phyloP scores from a whole-genome alignment of 2,888 invertebrate genomes.

The Cremastinae sp. region DNA sequence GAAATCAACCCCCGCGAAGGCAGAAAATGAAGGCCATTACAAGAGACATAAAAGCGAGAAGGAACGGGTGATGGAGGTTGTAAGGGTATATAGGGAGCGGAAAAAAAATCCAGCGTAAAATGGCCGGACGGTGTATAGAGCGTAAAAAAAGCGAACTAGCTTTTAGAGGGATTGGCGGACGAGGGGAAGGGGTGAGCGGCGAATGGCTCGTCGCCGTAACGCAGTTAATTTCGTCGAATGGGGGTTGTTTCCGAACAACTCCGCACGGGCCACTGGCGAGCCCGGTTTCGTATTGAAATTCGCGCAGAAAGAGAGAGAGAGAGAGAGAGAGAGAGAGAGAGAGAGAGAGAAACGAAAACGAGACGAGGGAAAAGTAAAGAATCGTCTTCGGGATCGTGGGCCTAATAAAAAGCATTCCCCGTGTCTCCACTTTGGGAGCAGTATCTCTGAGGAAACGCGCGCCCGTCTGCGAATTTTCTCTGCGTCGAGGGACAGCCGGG shows the following conservation, averaged over 20 bases:
- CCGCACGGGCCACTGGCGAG: constrained; percentile 73
- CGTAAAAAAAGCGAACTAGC: constrained; percentile 74
- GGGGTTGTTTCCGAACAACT: constrained; percentile 72
- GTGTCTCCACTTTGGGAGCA: constrained; percentile 33
- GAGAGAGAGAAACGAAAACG: not conserved
- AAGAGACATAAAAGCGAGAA: constrained; percentile 40
- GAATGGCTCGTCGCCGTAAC: constrained; percentile 67
- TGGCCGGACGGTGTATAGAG: constrained; percentile 73
- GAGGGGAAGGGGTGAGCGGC: constrained; percentile 39
- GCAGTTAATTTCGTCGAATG: constrained; percentile 79
- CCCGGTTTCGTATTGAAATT: constrained; percentile 41
- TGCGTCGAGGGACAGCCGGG: constrained; percentile 75
- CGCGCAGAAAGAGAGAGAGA: constrained; percentile 3
- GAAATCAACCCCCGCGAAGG: not conserved
- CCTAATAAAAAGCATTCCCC: constrained; percentile 80
- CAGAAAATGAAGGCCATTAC: constrained; percentile 15
- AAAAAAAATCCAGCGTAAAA: constrained; percentile 75
- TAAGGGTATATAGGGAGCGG: constrained; percentile 17
- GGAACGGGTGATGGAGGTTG: constrained; percentile 36
- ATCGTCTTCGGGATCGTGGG: constrained; percentile 72
- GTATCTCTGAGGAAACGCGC: constrained; percentile 29
- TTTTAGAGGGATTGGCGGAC: constrained; percentile 3
- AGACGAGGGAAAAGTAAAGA: constrained; percentile 50
- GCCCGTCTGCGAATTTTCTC: constrained; percentile 36
- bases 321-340: not conserved